phyloP scores from a whole-genome alignment of 2,113 vertebrate genomes.

The Callocephalon fimbriatum region DNA sequence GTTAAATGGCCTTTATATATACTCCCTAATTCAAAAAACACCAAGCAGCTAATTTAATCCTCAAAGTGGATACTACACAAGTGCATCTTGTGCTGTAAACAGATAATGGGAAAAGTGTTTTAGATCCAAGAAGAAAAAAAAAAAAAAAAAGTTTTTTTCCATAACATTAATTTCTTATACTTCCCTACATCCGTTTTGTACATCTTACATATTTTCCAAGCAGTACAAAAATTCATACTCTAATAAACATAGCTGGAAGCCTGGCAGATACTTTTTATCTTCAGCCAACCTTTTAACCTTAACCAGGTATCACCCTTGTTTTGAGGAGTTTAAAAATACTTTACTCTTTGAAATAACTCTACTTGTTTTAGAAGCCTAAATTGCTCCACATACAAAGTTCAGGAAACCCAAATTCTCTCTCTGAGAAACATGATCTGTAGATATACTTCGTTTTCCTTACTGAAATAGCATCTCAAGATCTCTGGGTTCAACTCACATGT shows the following conservation, averaged over 20 bases:
- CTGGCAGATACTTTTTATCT: background rate
- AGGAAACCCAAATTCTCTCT: background rate
- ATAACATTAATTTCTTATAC: background rate
- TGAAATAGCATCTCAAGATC: background rate
- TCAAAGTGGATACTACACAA: background rate
- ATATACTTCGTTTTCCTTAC: background rate
- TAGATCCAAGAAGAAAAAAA: background rate
- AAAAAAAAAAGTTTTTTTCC: background rate
- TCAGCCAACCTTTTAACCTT: background rate
- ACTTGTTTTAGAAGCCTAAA: background rate
- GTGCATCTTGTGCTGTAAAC: background rate
- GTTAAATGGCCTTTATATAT: background rate
- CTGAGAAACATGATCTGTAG: fast-evolving
- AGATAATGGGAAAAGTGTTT: background rate
- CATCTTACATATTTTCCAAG: background rate
- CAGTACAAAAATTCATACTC: background rate
- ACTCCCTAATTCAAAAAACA: background rate
- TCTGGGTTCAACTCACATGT: fast-evolving
- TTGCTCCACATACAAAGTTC: background rate
- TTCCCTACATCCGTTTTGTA: background rate
- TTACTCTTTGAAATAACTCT: background rate
- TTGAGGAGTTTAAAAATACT: background rate
- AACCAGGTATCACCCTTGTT: fast-evolving
- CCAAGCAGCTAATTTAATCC: background rate
- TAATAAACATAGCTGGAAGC: background rate